Conservation (phyloP, 2,797 vertebrate species). For the Spinus olivaceus region DNA sequence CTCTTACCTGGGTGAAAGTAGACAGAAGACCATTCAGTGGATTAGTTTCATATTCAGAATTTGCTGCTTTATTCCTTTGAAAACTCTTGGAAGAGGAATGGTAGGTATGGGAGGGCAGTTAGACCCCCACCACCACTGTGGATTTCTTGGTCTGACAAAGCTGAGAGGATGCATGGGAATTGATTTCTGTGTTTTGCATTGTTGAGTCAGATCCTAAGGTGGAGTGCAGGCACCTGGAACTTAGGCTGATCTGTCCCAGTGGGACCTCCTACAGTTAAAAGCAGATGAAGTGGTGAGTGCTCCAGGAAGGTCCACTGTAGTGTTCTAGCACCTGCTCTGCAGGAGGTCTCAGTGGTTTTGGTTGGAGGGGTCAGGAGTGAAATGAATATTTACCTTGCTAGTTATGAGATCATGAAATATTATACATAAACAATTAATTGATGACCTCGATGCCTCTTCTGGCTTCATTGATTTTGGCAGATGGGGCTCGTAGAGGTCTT, state of each 20-base stretch:
- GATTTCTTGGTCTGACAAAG: not conserved
- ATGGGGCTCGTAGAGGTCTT: not conserved
- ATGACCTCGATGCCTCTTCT: not conserved
- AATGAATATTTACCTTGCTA: not conserved
- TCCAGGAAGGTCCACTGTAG: not conserved
- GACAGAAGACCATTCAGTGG: not conserved
- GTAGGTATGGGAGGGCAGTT: not conserved
- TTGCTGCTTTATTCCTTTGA: not conserved
- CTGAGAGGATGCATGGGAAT: not conserved
- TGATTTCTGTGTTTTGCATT: not conserved
- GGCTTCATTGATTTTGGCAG: slow-evolving; percentile 3
- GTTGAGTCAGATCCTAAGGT: not conserved
- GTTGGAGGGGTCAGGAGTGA: not conserved
- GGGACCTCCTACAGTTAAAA: not conserved
- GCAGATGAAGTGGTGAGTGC: not conserved
- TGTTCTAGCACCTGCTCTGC: not conserved
- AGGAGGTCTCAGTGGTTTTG: not conserved
- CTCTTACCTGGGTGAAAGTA: not conserved
- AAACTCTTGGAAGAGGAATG: not conserved
- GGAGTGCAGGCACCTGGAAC: not conserved
- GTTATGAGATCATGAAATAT: not conserved
- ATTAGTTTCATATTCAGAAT: not conserved
- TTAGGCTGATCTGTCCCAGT: not conserved
- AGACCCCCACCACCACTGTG: not conserved
- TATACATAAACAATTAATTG: slow-evolving; percentile 13